A percentile compares a stretch with the other conserved stretches of the same genome.
These are phyloP conservation scores for Ochropleura leucogaster DNA, from an alignment of 2,888 invertebrate species.

Conservation along the genomic window DNA sequence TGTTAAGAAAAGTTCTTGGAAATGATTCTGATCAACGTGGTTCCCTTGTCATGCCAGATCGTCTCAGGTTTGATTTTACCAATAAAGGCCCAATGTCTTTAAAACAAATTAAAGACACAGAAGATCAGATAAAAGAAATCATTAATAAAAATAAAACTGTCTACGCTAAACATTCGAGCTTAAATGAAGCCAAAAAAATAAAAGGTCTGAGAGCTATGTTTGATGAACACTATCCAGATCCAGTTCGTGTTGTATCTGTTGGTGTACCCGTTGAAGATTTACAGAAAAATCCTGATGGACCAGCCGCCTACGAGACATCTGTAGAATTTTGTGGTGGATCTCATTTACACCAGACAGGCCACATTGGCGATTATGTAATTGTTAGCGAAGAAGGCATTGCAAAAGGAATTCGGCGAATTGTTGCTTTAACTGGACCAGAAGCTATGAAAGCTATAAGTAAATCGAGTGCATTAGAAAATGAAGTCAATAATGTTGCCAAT, in stretches of 20 bases:
- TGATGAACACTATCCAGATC: constrained; percentile 99
- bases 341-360: constrained; percentile 97
- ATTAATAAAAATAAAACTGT: constrained; percentile 94
- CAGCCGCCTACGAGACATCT: constrained; percentile 95
- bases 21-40: constrained; percentile 98
- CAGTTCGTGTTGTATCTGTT: constrained; percentile 97
- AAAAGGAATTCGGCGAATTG: constrained; percentile 99
- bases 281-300: constrained; percentile 95
- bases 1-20: constrained; percentile 96
- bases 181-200: constrained; percentile 97
- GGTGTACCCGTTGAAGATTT: constrained; percentile 97
- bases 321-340: constrained; percentile 99
- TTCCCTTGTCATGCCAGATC: constrained; percentile 99
- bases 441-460: constrained; percentile 96
- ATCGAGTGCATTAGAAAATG: constrained; percentile 94
- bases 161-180: constrained; percentile 96
- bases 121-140: constrained; percentile 94
- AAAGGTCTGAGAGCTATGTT: constrained; percentile 99
- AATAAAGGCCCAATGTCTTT: constrained; percentile 97
- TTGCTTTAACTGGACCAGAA: constrained; percentile 98
- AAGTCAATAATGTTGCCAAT: constrained; percentile 92
- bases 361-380: constrained; percentile 98
- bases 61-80: constrained; percentile 99
- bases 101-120: constrained; percentile 96
- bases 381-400: constrained; percentile 99